Base-by-base conservation (phyloP, 2,797 vertebrate genomes). In the Crax fasciolata region DNA sequence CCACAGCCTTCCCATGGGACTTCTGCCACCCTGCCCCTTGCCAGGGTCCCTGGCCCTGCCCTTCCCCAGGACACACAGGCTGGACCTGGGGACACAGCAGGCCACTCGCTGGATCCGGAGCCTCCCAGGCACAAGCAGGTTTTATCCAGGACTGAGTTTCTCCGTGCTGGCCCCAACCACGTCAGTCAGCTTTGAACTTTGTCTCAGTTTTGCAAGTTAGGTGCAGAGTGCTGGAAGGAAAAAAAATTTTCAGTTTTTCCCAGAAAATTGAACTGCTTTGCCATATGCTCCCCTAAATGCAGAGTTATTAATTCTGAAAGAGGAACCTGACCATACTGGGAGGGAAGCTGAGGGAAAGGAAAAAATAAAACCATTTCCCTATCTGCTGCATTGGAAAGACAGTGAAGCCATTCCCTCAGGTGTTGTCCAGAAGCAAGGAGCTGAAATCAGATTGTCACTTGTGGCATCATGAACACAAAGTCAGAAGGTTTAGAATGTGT, bases 111-210 rank as follows among this genome's bases (percentile, higher is more conserved):
- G 41, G 15, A 35, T 54, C 71, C 38, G 46, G 35, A 38, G 32
- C 44, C 1, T 1, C 49, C 25, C 61, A 76, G 67, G 46, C 15
- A 18, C 0, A 0, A 10, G 43, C 11, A 35, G 38, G 6, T 54
- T 66, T 59, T 32, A 41, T 67, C 10, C 54, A 75, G 75, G 54
- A 84, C 32, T 19, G 16, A 19, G 9, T 68, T 84, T 71, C 41
- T 93, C n/a, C 1, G 0, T 0, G 1, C 18, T 65, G 57, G n/a
- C 52, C 32, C 27, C 39, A 59, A 75, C 27, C 6, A 1, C 1
- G 2, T 43, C 3, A 4, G 38, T 76, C 2, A 54, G 67, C 63
- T 84, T 61, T 71, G 8, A 49, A 12, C 65, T 72, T 77, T 21
- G 14, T 41, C 8, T 71, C 2, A 1, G 25, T 59, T 94, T 78